Evolutionary conservation across 2,797 vertebrate species (phyloP).

Genomic region (Sebastes vulpes): DNA sequence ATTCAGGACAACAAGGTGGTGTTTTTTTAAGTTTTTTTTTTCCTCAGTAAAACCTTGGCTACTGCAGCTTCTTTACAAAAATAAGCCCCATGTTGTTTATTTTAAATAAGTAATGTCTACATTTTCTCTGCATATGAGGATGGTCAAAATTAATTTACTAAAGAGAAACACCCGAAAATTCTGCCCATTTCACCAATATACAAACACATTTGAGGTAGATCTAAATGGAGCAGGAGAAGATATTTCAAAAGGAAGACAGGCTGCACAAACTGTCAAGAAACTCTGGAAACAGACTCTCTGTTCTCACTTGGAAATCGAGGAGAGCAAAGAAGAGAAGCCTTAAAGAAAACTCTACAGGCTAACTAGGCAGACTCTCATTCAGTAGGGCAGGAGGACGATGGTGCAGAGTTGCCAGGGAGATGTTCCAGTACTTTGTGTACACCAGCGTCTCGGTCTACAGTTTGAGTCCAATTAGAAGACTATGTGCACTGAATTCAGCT

Average conservation of each 20-base stretch:
- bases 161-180: background rate
- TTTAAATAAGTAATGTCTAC: background rate
- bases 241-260: background rate
- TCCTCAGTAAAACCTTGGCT: background rate
- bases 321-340: background rate
- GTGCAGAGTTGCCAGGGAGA: constrained; percentile 55
- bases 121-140: background rate
- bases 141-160: background rate
- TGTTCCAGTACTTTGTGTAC: constrained; percentile 29
- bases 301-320: background rate
- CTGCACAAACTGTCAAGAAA: background rate
- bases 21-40: background rate
- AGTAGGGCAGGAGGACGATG: constrained; percentile 1
- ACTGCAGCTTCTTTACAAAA: background rate
- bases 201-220: background rate
- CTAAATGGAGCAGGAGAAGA: background rate
- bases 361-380: constrained; percentile 20
- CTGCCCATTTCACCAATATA: background rate
- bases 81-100: background rate
- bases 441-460: constrained; percentile 42
- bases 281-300: background rate
- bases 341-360: background rate
- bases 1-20: background rate
- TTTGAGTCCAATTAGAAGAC: constrained; percentile 72
- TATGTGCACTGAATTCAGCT: constrained; percentile 57